Conservation (phyloP, 2,113 vertebrate species). For the Chionis minor region DNA sequence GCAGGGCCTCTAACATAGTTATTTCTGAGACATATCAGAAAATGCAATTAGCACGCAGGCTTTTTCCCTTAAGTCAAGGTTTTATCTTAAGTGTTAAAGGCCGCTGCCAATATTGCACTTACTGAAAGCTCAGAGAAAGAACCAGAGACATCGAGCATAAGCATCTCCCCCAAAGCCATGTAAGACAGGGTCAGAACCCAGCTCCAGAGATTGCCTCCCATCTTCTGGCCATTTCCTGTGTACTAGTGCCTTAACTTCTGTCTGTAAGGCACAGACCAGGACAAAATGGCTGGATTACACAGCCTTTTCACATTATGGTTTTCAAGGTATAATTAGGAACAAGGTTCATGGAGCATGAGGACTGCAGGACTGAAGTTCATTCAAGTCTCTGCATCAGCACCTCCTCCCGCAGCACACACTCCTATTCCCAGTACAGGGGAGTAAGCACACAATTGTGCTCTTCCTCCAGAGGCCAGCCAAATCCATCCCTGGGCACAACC, state of each 20-base stretch:
- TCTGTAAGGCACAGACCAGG: not conserved
- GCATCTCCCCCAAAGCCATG: not conserved
- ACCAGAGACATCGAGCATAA: not conserved
- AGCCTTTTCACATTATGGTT: not conserved
- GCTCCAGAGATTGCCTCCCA: not conserved
- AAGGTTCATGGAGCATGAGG: not conserved
- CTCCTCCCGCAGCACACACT: not conserved
- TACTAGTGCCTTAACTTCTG: not conserved
- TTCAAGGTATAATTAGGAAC: not conserved
- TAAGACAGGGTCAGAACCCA: not conserved
- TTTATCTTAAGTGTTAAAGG: slow-evolving; percentile 7
- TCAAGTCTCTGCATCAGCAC: not conserved
- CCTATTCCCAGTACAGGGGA: not conserved
- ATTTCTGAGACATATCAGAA: not conserved
- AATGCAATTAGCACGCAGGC: not conserved
- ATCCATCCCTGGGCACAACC: not conserved
- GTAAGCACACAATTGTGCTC: not conserved
- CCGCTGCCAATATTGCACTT: not conserved
- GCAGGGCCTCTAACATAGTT: not conserved
- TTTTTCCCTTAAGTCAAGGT: not conserved
- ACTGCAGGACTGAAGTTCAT: not conserved
- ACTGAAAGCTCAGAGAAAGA: not conserved
- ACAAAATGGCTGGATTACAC: not conserved
- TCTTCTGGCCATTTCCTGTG: not conserved
- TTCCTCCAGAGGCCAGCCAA: not conserved